Evolutionary conservation across 2,797 vertebrate genomes (phyloP).

Genomic region (Sebastiscus tertius): DNA sequence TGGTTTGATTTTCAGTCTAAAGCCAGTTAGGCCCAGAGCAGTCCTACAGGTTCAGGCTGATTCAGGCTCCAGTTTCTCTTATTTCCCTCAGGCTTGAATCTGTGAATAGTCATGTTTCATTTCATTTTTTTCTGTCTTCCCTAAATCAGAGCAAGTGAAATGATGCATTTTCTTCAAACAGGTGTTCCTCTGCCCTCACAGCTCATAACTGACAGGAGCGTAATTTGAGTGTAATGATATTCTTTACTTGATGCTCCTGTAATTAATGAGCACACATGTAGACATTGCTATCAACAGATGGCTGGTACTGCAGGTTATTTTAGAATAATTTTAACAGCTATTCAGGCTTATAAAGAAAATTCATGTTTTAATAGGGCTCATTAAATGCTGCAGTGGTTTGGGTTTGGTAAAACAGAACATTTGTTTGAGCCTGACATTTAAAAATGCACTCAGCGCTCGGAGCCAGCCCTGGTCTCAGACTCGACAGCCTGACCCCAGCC

Average conservation of each 20-base stretch:
- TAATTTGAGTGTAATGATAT: conserved; percentile 59
- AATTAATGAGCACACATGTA: conserved; percentile 59
- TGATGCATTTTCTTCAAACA: conserved; percentile 44
- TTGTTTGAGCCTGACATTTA: conserved; percentile 35
- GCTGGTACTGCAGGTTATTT: conserved; percentile 41
- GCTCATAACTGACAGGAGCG: conserved; percentile 47
- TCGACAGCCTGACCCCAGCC: conserved; percentile 40
- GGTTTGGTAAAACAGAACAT: conserved; percentile 6
- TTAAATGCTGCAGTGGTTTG: conserved; percentile 18
- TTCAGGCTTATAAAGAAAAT: conserved; percentile 10
- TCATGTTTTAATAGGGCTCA: conserved; percentile 28
- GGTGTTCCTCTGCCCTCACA: conserved; percentile 34
- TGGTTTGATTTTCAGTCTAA: conserved; percentile 23
- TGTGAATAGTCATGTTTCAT: conserved; percentile 43
- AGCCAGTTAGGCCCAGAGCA: conserved; percentile 12
- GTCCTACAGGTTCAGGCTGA: conserved; percentile 15
- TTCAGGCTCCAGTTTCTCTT: conserved; percentile 33
- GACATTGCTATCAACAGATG: conserved; percentile 48
- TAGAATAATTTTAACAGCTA: conserved; percentile 25
- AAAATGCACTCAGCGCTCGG: conserved; percentile 23
- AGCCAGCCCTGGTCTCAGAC: conserved; percentile 7
- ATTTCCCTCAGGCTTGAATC: conserved; percentile 40
- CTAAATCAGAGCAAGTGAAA: conserved; percentile 48
- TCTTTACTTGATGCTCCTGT: conserved; percentile 57
- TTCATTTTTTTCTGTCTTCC: conserved; percentile 15